Evolutionary conservation across 2,797 vertebrate genomes (phyloP).

Genomic region (Denticeps clupeoides): DNA sequence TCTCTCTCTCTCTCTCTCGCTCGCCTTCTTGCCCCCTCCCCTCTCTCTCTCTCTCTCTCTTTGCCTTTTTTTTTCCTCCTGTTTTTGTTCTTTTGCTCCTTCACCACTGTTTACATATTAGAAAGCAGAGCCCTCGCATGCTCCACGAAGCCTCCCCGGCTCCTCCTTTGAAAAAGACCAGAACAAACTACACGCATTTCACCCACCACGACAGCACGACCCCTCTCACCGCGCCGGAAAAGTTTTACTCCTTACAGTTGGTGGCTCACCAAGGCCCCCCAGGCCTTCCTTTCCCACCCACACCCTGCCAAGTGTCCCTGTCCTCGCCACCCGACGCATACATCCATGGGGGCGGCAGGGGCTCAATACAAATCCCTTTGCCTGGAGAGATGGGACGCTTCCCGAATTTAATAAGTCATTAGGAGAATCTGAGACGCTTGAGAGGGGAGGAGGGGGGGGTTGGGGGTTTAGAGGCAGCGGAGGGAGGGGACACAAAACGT

Average conservation of each 20-base stretch:
- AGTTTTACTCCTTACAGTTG: no score
- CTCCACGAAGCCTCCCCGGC: background rate
- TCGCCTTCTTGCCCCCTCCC: slow-evolving; percentile 2
- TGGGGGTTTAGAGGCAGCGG: no score
- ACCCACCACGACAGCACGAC: no score
- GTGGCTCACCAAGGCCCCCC: no score
- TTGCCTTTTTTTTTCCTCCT: slow-evolving; percentile 2
- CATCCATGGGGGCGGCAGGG: no score
- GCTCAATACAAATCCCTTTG: no score
- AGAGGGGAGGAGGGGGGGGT: background rate
- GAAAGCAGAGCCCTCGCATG: background rate
- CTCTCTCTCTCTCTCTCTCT: background rate
- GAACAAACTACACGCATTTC: no score
- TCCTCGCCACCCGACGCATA: no score
- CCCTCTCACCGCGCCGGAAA: no score
- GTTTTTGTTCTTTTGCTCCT: background rate
- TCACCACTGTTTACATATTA: background rate
- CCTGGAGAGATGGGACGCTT: slow-evolving; percentile 19
- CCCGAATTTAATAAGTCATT: slow-evolving; percentile 30
- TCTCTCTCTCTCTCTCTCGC: background rate
- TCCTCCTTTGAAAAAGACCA: background rate
- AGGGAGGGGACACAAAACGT: slow-evolving; percentile 15
- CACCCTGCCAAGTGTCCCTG: no score
- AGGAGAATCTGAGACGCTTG: slow-evolving; percentile 21
- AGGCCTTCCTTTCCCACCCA: no score